Conservation (phyloP, 1,140 invertebrate genomes). For the Hyles vespertilio region DNA sequence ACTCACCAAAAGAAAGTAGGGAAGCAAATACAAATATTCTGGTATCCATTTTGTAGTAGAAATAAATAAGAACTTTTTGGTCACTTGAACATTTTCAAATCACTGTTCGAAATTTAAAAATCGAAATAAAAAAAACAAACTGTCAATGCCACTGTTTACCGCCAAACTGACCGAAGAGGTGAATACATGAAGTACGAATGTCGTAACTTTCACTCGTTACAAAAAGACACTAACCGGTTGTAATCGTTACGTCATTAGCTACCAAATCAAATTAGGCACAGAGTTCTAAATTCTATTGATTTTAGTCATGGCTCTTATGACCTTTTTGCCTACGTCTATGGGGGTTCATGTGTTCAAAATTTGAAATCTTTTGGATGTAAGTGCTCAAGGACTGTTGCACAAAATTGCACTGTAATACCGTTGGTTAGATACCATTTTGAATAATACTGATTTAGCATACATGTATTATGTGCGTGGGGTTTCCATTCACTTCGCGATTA, state of each 20-base stretch:
- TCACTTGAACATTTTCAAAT: constrained; percentile 8
- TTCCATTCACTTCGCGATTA: constrained; percentile 38
- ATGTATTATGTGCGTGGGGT: constrained; percentile 30
- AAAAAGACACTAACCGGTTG: constrained; percentile 38
- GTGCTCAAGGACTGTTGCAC: constrained; percentile 17
- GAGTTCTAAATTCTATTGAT: constrained; percentile 26
- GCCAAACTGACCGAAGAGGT: constrained; percentile 47
- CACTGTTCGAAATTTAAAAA: constrained; percentile 22
- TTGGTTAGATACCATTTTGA: constrained; percentile 11
- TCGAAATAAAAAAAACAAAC: constrained; percentile 34
- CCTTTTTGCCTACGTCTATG: constrained; percentile 6
- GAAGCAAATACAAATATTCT: constrained; percentile 27
- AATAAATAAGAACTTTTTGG: neutral
- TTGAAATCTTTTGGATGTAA: constrained; percentile 33
- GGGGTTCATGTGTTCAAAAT: constrained; percentile 28
- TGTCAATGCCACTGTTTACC: constrained; percentile 43
- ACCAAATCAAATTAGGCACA: constrained; percentile 11
- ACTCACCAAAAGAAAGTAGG: constrained; percentile 54
- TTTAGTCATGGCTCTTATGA: constrained; percentile 26
- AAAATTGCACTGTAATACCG: constrained; percentile 17
- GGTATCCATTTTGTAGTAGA: constrained; percentile 34
- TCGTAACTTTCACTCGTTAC: constrained; percentile 46
- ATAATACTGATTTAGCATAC: neutral
- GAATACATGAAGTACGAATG: constrained; percentile 33
- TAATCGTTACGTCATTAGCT: constrained; percentile 1